Evolutionary conservation across 1,140 invertebrate species (phyloP), one percentile per base, ranked within the genome.

Genomic region (Brachionus rotundiformis): DNA sequence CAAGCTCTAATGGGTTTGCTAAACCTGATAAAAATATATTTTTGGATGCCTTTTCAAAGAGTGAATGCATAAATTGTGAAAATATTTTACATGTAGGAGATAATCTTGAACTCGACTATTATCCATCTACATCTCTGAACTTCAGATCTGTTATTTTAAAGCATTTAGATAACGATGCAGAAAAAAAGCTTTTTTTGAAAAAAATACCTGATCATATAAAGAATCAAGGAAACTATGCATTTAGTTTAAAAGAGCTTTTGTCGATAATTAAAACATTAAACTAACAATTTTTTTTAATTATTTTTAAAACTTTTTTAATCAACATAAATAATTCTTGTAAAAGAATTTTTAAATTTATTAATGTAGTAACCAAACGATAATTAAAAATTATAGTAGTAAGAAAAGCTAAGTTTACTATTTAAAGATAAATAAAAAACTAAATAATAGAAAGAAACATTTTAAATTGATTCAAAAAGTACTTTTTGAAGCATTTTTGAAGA

Each of bases 11-110:
- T 23, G 76, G 76, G 6, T 25, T 36, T 39, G n/a, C 47, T 25
- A 79, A 79, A 27, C 76, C 76, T 1, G n/a, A 10, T 39, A 11
- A 39, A 7, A 16, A 36, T 2, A 63, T 79, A 13, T 79, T 79
- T 39, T 11, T 23, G 11, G 25, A 59, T n/a, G 76, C 76, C 13
- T 61, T 79, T 19, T 3, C 10, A 0, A 79, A 79, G 25, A 79
- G 76, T 63, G 23, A n/a, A 16, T 63, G 47, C 36, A 6, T 19
- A 33, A 31, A 36, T 39, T 10, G 5, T 2, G 29, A 33, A 23
- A n/a, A 54, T 31, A 0, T 79, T 31, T 16, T 63, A 10, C 76
- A 79, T 61, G 76, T 79, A 16, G 76, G 76, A 33, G 76, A 79
- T 31, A 79, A 13, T 23, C 1, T 31, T 39, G 44, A 79, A n/a